These are phyloP conservation scores for Empis livida DNA, from an alignment of 2,888 invertebrate species.

Conservation along the genomic window DNA sequence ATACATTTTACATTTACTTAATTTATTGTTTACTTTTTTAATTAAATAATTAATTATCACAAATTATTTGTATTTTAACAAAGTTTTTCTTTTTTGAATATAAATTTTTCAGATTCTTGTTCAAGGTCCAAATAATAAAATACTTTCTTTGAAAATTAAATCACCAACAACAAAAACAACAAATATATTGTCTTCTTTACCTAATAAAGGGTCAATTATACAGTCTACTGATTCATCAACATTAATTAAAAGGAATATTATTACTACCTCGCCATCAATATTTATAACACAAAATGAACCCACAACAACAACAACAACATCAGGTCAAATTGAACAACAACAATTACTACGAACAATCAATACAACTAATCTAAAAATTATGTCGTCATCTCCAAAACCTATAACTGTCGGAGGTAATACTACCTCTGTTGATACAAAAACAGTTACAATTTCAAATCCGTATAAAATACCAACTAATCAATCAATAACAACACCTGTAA, in stretches of 20 bases:
- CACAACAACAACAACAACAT: background rate
- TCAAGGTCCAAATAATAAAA: constrained; percentile 9
- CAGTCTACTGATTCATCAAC: background rate
- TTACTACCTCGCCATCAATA: background rate
- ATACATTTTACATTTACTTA: too few relatives aligned
- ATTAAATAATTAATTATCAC: too few relatives aligned
- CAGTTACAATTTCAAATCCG: background rate
- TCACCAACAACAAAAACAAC: background rate
- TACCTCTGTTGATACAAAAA: background rate
- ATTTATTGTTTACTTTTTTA: too few relatives aligned
- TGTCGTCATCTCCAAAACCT: background rate
- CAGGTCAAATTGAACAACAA: background rate
- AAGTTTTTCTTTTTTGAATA: too few relatives aligned
- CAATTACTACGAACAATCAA: too few relatives aligned
- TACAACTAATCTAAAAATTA: background rate
- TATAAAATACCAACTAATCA: background rate
- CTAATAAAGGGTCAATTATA: background rate
- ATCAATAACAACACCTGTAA: background rate
- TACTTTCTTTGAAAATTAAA: constrained; percentile 10
- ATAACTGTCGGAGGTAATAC: background rate
- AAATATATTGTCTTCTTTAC: background rate
- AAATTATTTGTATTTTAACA: too few relatives aligned
- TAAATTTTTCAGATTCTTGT: background rate
- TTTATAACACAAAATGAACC: background rate
- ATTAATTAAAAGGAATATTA: background rate